phyloP scores from a whole-genome alignment of 2,113 vertebrate species.

The Corvus cornix region DNA sequence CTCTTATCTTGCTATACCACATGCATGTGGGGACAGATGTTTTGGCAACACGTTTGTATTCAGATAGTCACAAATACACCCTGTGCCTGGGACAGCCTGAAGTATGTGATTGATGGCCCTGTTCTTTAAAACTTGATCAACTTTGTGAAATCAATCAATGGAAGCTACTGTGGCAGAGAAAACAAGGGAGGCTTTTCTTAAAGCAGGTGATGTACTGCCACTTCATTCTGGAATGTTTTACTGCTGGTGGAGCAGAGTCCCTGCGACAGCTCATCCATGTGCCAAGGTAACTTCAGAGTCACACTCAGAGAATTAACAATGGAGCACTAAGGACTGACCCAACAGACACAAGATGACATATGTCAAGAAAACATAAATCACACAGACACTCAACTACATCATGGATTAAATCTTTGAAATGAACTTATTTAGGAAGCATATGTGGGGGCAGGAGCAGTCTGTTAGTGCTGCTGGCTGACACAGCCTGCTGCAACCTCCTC shows the following conservation, averaged over 20 bases:
- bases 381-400: neutral
- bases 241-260: neutral
- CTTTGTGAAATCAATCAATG: neutral
- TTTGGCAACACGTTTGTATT: neutral
- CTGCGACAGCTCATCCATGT: neutral
- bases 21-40: fast-evolving
- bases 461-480: neutral
- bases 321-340: neutral
- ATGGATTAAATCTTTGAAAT: neutral
- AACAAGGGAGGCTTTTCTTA: neutral
- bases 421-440: neutral
- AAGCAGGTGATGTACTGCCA: neutral
- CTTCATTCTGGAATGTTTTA: neutral
- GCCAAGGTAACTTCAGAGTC: neutral
- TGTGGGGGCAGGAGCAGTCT: neutral
- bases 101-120: neutral
- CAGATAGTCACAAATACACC: neutral
- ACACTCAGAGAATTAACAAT: neutral
- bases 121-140: neutral
- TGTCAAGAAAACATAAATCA: neutral
- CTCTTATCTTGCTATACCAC: neutral
- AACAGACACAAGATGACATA: neutral
- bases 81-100: neutral
- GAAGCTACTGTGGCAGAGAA: neutral
- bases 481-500: neutral